Evolutionary conservation across 2,113 vertebrate species (phyloP).

Genomic region (Rutilus rutilus): DNA sequence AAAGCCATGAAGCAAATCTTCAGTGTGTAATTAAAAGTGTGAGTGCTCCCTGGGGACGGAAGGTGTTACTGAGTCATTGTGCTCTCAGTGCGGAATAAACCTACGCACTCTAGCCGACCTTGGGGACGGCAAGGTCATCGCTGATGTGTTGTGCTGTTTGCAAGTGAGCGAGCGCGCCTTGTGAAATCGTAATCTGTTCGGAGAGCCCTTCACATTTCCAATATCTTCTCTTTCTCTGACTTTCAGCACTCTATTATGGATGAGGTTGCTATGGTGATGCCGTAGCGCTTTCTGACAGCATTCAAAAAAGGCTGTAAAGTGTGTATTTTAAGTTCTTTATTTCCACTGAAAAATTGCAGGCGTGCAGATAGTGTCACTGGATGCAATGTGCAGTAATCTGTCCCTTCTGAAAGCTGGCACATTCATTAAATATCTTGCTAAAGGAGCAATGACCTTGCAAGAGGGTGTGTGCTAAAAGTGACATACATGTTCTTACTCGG

Average conservation of each 20-base stretch:
- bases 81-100: background rate
- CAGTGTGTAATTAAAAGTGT: conserved; percentile 51
- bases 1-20: conserved; percentile 43
- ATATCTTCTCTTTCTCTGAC: conserved; percentile 13
- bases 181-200: conserved; percentile 4
- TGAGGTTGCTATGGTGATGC: conserved; percentile 55
- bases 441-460: conserved; percentile 53
- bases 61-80: conserved; percentile 37
- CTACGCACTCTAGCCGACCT: background rate
- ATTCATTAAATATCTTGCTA: conserved; percentile 46
- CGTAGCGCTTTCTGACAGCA: conserved; percentile 16
- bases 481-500: background rate
- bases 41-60: conserved; percentile 6
- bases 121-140: conserved; percentile 12
- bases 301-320: conserved; percentile 28
- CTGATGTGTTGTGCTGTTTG: conserved; percentile 4
- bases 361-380: conserved; percentile 35
- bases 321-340: conserved; percentile 36
- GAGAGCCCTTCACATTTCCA: conserved; percentile 24
- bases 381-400: conserved; percentile 29
- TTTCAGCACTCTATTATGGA: conserved; percentile 36
- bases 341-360: conserved; percentile 30
- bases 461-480: conserved; percentile 29
- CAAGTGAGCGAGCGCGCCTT: conserved; percentile 7
- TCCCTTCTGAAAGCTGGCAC: conserved; percentile 25